Conservation (phyloP, 2,797 vertebrate species). For the Caiman crocodilus region DNA sequence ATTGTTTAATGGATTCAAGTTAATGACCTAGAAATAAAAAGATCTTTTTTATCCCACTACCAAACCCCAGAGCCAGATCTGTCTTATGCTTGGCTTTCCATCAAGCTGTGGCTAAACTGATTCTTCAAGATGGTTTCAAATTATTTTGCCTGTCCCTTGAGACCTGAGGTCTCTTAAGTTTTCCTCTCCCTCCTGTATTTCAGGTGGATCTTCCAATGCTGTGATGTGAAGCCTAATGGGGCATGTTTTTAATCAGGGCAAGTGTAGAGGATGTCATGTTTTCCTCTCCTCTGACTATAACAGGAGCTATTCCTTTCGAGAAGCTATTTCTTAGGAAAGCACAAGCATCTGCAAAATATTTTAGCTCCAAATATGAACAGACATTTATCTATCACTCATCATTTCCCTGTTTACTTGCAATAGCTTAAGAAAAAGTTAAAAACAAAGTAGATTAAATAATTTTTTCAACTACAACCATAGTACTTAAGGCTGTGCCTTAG, state of each 20-base stretch:
- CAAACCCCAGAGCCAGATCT: background rate
- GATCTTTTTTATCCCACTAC: slow-evolving; percentile 27
- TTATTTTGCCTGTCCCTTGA: slow-evolving; percentile 43
- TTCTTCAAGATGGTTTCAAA: slow-evolving; percentile 34
- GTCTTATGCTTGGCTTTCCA: slow-evolving; percentile 41
- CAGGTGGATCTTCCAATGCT: slow-evolving; percentile 21
- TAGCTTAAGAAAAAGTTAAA: slow-evolving; percentile 53
- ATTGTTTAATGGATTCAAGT: background rate
- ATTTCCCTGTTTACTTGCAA: slow-evolving; percentile 51
- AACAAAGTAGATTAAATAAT: slow-evolving; percentile 66
- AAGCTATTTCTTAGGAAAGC: slow-evolving; percentile 58
- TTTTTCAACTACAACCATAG: background rate
- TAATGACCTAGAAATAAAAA: slow-evolving; percentile 47
- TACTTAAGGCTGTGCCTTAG: slow-evolving; percentile 63
- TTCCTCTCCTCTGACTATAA: slow-evolving; percentile 32
- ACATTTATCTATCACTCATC: slow-evolving; percentile 54
- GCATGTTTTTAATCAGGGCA: slow-evolving; percentile 25
- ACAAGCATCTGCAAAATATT: slow-evolving; percentile 69
- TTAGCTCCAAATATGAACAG: slow-evolving; percentile 70
- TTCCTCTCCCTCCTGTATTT: slow-evolving; percentile 41
- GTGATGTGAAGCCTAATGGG: slow-evolving; percentile 64
- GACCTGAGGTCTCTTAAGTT: slow-evolving; percentile 33
- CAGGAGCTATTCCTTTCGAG: slow-evolving; percentile 56
- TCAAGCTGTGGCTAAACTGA: slow-evolving; percentile 41
- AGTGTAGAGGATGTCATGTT: slow-evolving; percentile 39